These are phyloP conservation scores for Notodonta dromedarius DNA, from an alignment of 2,888 invertebrate species.

Conservation along the genomic window DNA sequence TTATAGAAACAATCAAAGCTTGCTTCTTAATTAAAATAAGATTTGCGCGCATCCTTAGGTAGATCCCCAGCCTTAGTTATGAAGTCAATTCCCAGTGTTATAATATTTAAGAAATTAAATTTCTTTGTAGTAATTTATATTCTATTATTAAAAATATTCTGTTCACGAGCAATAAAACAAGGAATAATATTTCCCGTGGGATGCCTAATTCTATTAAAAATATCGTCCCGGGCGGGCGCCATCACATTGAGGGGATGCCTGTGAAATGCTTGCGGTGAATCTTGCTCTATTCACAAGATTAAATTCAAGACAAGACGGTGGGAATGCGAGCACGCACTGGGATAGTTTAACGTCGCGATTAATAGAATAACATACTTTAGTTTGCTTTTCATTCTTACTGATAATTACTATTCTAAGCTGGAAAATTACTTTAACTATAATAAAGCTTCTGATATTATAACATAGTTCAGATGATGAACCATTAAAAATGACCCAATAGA, in stretches of 20 bases:
- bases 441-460: too few species aligned
- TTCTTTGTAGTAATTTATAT: not conserved
- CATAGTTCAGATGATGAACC: too few species aligned
- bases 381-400: not conserved
- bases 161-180: constrained; percentile 24
- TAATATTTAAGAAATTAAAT: too few species aligned
- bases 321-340: constrained; percentile 59
- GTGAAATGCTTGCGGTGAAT: constrained; percentile 69
- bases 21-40: too few species aligned
- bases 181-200: constrained; percentile 29
- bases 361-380: not conserved
- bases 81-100: too few species aligned
- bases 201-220: constrained; percentile 55
- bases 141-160: not conserved
- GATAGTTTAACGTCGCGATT: constrained; percentile 21
- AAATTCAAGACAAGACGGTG: constrained; percentile 67
- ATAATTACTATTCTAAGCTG: not conserved
- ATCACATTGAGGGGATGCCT: constrained; percentile 67
- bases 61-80: too few species aligned
- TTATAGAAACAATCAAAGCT: too few species aligned
- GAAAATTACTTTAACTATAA: too few species aligned
- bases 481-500: too few species aligned
- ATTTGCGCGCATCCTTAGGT: too few species aligned
- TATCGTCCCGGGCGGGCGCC: constrained; percentile 41
- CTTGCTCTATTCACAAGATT: constrained; percentile 73